Percentiles rank a stretch among this genome's conserved stretches.
phyloP scores from a whole-genome alignment of 2,888 invertebrate species.

The Limnephilus marmoratus region DNA sequence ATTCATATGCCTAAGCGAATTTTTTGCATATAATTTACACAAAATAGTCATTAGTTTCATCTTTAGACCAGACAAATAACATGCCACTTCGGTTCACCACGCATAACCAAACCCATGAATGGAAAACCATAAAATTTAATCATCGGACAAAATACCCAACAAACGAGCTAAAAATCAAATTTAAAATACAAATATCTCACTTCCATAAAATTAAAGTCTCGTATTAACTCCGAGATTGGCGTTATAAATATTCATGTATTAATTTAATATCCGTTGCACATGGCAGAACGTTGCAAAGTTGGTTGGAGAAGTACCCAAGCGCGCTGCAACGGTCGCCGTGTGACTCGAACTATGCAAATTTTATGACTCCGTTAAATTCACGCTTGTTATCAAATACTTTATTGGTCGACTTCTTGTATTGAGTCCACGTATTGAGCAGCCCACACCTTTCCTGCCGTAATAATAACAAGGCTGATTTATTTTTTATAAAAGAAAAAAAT shows the following conservation, averaged over 20 bases:
- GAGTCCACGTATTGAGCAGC: conserved; percentile 9
- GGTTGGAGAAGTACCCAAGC: neutral
- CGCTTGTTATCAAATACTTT: conserved; percentile 55
- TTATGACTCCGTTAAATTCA: conserved; percentile 54
- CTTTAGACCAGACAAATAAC: neutral
- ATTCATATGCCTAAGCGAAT: neutral
- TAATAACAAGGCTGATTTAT: neutral
- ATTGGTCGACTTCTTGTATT: conserved; percentile 50
- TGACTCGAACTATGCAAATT: conserved; percentile 56
- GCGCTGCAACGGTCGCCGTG: conserved; percentile 17
- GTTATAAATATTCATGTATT: conserved; percentile 44
- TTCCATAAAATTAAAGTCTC: conserved; percentile 12
- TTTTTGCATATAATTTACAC: neutral
- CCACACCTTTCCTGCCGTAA: conserved; percentile 45
- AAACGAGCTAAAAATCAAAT: conserved; percentile 10
- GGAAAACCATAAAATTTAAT: neutral
- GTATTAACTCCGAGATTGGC: conserved; percentile 23
- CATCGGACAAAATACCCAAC: neutral
- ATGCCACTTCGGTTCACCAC: neutral
- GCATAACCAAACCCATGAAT: neutral
- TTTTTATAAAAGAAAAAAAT: neutral
- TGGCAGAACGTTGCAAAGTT: conserved; percentile 23
- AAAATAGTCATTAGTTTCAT: neutral
- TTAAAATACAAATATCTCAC: conserved; percentile 34
- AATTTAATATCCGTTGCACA: conserved; percentile 51